These are phyloP conservation scores for Gambusia yucatana DNA, from an alignment of 2,797 vertebrate species.

Conservation along the genomic window DNA sequence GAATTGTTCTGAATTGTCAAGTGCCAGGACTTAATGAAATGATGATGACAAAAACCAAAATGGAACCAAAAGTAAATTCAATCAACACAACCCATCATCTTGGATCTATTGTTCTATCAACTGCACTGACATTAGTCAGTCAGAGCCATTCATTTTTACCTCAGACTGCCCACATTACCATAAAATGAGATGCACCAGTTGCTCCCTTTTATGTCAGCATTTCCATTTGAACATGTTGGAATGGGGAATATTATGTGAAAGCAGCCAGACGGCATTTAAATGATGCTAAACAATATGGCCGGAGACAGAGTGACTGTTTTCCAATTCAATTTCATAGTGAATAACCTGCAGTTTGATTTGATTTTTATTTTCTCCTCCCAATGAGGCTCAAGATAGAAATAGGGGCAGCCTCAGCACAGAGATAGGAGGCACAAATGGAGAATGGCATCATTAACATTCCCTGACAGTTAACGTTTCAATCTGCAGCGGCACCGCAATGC, in stretches of 20 bases:
- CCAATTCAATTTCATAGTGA: constrained; percentile 82
- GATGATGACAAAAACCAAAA: constrained; percentile 46
- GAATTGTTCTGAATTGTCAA: constrained; percentile 44
- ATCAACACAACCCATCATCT: constrained; percentile 43
- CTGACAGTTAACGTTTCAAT: constrained; percentile 82
- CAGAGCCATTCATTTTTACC: constrained; percentile 46
- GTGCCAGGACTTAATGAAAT: constrained; percentile 50
- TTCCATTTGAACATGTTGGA: constrained; percentile 77
- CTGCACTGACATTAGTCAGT: constrained; percentile 48
- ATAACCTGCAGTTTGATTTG: constrained; percentile 80
- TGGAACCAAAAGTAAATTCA: constrained; percentile 56
- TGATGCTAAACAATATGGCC: constrained; percentile 79
- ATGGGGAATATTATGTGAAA: constrained; percentile 69
- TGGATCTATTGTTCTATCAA: constrained; percentile 41
- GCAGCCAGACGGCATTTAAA: constrained; percentile 67
- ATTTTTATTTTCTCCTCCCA: constrained; percentile 64
- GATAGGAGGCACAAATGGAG: constrained; percentile 57
- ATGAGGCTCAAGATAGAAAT: constrained; percentile 43
- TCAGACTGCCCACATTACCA: constrained; percentile 50
- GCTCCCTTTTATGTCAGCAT: constrained; percentile 75
- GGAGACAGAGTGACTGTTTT: constrained; percentile 76
- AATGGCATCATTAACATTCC: constrained; percentile 80
- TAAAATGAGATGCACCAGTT: constrained; percentile 71
- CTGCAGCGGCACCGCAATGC: constrained; percentile 65
- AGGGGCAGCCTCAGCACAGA: constrained; percentile 14